Evolutionary conservation across 1,140 invertebrate genomes (phyloP), one percentile per base, ranked within the genome.

Genomic region (Himalopsyche phryganea): DNA sequence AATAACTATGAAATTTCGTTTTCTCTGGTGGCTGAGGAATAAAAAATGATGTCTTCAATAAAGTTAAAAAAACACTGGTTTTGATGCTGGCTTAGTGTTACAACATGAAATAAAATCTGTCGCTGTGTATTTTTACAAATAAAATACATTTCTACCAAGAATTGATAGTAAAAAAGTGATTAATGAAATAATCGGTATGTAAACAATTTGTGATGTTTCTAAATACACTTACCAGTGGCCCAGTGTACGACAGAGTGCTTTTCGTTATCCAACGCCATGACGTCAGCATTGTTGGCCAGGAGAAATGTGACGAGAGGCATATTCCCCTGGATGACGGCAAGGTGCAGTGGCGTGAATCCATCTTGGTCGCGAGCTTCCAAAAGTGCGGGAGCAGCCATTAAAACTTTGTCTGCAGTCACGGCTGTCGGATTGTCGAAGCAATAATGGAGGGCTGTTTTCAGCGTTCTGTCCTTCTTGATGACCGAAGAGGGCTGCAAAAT

Each of bases 181-280:
- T n/a, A n/a, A n/a, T n/a, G n/a, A n/a, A n/a, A n/a, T n/a, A n/a
- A n/a, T n/a, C n/a, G n/a, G n/a, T n/a, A n/a, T n/a, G n/a, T n/a
- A n/a, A n/a, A n/a, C n/a, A n/a, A n/a, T n/a, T n/a, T n/a, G n/a
- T n/a, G n/a, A n/a, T n/a, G n/a, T n/a, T n/a, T n/a, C n/a, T n/a
- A 28, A 28, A 9, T 9, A 28, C 36, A 61, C 71, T 81, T 74
- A 95, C 95, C 94, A 63, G 93, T 95, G 2, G 96, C 96, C 96
- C 96, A 99, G 74, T 99, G 96, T 11, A 97, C 86, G n/a, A 92
- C 88, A 1, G 94, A 95, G 71, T 99, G 96, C 47, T 89, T 86
- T 71, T 98, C 96, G 68, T 92, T 86, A 74, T 98, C 96, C 49
- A 89, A 80, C 32, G 88, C 86, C 70, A 91, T 89, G 40, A 98